A percentile compares a stretch with the other conserved stretches of the same genome.
Evolutionary conservation across 2,797 vertebrate species (phyloP).

Genomic region (Sebastolobus altivelis): DNA sequence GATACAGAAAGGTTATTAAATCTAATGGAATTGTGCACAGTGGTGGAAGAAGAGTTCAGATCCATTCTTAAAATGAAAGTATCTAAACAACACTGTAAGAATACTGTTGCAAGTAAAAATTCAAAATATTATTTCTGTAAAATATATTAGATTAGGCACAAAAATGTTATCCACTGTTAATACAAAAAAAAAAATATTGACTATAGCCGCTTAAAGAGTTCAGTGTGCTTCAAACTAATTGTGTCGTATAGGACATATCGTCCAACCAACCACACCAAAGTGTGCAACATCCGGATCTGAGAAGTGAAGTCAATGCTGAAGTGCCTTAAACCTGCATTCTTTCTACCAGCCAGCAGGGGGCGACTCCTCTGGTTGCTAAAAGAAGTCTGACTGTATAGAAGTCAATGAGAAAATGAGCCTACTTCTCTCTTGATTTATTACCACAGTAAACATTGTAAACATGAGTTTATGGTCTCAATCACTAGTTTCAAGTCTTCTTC

Average conservation of each 20-base stretch:
- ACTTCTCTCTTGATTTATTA: too few species aligned
- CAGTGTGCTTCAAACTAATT: conserved; percentile 11
- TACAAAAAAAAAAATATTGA: neutral
- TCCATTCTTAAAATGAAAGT: neutral
- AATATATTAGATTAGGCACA: neutral
- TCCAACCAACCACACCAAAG: neutral
- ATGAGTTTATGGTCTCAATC: too few species aligned
- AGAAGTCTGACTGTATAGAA: too few species aligned
- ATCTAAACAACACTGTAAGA: neutral
- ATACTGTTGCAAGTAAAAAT: conserved; percentile 1
- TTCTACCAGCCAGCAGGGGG: too few species aligned
- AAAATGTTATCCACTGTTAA: neutral
- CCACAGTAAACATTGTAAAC: too few species aligned
- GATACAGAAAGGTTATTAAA: neutral
- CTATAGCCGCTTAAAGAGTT: neutral
- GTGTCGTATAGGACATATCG: neutral
- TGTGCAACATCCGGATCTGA: too few species aligned
- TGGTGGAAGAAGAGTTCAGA: neutral
- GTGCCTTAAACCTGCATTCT: too few species aligned
- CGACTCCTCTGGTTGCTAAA: too few species aligned
- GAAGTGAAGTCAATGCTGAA: too few species aligned
- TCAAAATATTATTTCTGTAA: neutral
- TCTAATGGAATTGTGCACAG: conserved; percentile 1
- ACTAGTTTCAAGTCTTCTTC: too few species aligned
- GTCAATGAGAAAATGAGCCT: too few species aligned